Evolutionary conservation across 2,113 vertebrate genomes (phyloP).

Genomic region (Dasypus novemcinctus): DNA sequence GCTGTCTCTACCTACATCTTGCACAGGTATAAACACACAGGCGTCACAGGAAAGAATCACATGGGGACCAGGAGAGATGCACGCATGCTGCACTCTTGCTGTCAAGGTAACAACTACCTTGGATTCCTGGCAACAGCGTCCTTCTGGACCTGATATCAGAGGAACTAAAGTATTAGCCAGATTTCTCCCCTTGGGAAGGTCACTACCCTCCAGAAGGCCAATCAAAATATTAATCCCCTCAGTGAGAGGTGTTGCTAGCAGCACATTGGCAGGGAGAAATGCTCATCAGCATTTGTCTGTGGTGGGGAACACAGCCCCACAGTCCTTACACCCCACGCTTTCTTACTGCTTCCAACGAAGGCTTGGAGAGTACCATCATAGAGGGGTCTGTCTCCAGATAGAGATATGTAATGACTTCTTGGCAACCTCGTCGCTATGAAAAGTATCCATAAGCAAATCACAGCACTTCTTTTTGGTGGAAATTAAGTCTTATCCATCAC

Average conservation of each 20-base stretch:
- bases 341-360: background rate
- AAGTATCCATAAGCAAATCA: background rate
- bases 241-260: background rate
- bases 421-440: background rate
- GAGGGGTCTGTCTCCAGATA: background rate
- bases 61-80: conserved; percentile 54
- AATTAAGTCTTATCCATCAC: background rate
- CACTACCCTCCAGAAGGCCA: background rate
- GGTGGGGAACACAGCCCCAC: background rate
- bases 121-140: conserved; percentile 69
- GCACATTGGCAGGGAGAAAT: background rate
- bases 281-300: background rate
- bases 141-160: conserved; percentile 60
- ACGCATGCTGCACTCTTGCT: conserved; percentile 32
- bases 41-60: conserved; percentile 41
- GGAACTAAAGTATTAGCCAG: conserved; percentile 60
- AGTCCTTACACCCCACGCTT: background rate
- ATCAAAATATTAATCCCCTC: background rate
- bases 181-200: conserved; percentile 13
- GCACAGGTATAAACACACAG: conserved; percentile 42
- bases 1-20: background rate
- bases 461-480: background rate
- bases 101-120: conserved; percentile 70
- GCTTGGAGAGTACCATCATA: background rate
- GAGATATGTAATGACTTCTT: background rate